A percentile compares a stretch with the other conserved stretches of the same genome.
phyloP scores from a whole-genome alignment of 2,113 vertebrate species.

The Recurvirostra avosetta region DNA sequence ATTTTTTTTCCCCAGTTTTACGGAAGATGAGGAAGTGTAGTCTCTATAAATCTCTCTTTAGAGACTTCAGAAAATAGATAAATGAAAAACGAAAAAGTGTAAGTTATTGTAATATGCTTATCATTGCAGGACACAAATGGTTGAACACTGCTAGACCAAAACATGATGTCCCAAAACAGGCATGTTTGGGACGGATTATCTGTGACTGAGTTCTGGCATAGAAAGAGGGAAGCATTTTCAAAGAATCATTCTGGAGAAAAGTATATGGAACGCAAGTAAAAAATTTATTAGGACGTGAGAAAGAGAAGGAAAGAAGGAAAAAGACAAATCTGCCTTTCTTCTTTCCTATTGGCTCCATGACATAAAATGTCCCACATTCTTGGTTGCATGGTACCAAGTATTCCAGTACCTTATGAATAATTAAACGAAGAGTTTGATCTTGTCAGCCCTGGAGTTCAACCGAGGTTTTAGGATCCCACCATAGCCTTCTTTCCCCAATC shows the following conservation, averaged over 20 bases:
- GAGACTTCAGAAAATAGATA: not conserved
- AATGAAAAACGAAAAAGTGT: not conserved
- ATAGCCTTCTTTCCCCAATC: not conserved
- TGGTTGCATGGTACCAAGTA: not conserved
- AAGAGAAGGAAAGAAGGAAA: not conserved
- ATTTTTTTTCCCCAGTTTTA: not conserved
- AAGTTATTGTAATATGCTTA: not conserved
- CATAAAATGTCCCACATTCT: not conserved
- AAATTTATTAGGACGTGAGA: not conserved
- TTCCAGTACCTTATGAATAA: not conserved
- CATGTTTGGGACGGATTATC: not conserved
- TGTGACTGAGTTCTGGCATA: not conserved
- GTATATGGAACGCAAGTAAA: not conserved
- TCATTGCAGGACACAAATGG: not conserved
- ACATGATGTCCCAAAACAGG: not conserved
- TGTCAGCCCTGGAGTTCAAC: not conserved
- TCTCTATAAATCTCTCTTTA: not conserved
- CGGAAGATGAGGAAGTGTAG: not conserved
- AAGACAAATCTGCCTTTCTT: not conserved
- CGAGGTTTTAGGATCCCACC: not conserved
- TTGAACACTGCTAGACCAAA: not conserved
- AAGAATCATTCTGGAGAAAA: not conserved
- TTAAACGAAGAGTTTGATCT: not conserved
- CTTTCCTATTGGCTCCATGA: not conserved
- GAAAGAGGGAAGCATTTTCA: not conserved